Conservation (phyloP, 2,888 invertebrate species). For the Tetragonisca angustula region DNA sequence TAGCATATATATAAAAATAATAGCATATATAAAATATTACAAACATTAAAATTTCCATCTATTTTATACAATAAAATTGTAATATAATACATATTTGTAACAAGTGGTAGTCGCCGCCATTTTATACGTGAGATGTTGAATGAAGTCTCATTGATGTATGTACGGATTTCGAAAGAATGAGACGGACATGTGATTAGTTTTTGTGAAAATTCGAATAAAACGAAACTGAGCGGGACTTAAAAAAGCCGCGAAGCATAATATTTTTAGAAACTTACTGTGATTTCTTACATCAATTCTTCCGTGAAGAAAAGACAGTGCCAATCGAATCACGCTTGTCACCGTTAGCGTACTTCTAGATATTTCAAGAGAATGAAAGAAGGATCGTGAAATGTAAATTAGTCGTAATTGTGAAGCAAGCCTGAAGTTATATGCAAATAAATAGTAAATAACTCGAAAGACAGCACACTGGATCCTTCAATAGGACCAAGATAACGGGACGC, state of each 20-base stretch:
- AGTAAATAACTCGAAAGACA: constrained; percentile 38
- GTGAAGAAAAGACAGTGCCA: constrained; percentile 51
- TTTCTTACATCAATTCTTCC: constrained; percentile 44
- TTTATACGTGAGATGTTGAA: constrained; percentile 59
- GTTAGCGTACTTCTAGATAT: constrained; percentile 48
- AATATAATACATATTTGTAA: constrained; percentile 41
- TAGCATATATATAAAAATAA: constrained; percentile 10
- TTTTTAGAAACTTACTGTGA: constrained; percentile 52
- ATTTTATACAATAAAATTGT: background rate
- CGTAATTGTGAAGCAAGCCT: constrained; percentile 47
- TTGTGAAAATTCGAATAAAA: constrained; percentile 47
- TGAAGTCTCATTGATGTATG: constrained; percentile 61
- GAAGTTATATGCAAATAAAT: constrained; percentile 39
- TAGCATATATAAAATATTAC: background rate
- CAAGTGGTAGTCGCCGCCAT: constrained; percentile 59
- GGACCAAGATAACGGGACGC: constrained; percentile 58
- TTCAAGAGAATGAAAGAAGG: constrained; percentile 30
- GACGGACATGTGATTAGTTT: constrained; percentile 56
- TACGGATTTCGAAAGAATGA: constrained; percentile 59
- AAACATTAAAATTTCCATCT: background rate
- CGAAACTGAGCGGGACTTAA: constrained; percentile 32
- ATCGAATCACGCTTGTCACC: constrained; percentile 50
- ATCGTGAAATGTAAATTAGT: constrained; percentile 46
- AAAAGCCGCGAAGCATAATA: constrained; percentile 43
- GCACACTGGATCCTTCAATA: constrained; percentile 38